phyloP scores from a whole-genome alignment of 2,888 invertebrate species.

The Clepsis dumicolana region DNA sequence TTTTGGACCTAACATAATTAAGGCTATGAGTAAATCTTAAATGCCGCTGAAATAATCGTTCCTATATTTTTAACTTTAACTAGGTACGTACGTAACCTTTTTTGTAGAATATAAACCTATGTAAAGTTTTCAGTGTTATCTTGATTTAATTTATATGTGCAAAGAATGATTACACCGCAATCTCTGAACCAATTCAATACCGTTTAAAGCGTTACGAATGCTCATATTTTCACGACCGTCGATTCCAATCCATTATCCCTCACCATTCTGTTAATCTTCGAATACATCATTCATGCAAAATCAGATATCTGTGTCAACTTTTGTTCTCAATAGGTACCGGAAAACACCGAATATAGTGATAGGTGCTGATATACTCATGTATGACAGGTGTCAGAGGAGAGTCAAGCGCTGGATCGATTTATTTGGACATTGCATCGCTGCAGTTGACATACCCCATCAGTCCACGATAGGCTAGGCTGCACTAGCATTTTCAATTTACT shows the following conservation, averaged over 20 bases:
- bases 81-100: too few relatives aligned
- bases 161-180: not conserved
- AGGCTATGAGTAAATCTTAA: not conserved
- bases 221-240: not conserved
- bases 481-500: conserved; percentile 79
- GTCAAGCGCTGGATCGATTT: conserved; percentile 51
- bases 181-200: not conserved
- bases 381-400: conserved; percentile 26
- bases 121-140: too few relatives aligned
- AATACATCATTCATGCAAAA: not conserved
- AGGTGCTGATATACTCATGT: not conserved
- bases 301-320: conserved; percentile 5
- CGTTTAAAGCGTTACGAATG: not conserved
- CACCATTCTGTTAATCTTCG: not conserved
- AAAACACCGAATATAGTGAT: conserved; percentile 20
- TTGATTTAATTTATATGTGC: too few relatives aligned
- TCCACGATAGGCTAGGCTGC: conserved; percentile 60
- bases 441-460: conserved; percentile 63
- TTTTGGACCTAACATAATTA: not conserved
- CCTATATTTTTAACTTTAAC: too few relatives aligned
- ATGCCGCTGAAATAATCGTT: too few relatives aligned
- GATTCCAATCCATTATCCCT: not conserved
- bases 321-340: not conserved
- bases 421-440: conserved; percentile 53
- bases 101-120: too few relatives aligned